phyloP scores from a whole-genome alignment of 2,797 vertebrate species.

The Muscicapa comitata region DNA sequence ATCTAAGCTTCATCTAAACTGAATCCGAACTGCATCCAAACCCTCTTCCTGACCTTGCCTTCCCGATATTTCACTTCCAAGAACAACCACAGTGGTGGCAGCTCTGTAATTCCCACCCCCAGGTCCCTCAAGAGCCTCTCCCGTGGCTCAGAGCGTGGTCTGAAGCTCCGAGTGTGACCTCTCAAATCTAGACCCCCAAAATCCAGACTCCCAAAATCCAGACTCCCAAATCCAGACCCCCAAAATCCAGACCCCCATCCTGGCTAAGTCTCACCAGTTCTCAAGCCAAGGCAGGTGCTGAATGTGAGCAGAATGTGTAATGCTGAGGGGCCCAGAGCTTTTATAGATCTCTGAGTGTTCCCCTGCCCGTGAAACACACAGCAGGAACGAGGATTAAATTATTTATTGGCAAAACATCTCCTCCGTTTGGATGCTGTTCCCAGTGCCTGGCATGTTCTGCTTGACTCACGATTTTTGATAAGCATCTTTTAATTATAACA shows the following conservation, averaged over 20 bases:
- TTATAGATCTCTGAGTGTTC: slow-evolving; percentile 4
- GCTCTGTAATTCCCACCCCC: not conserved
- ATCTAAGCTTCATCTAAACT: too few species aligned
- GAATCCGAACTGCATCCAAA: too few species aligned
- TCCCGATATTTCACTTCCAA: rapidly evolving
- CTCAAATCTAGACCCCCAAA: not conserved
- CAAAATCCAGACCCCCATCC: not conserved
- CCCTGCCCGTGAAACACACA: not conserved
- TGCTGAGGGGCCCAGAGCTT: not conserved
- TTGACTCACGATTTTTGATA: slow-evolving; percentile 38
- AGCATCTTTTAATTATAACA: slow-evolving; percentile 32
- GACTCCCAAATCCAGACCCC: too few species aligned
- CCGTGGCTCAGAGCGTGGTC: not conserved
- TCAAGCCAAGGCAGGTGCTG: not conserved
- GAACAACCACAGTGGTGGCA: not conserved
- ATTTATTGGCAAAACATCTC: slow-evolving; percentile 39
- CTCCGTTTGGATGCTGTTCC: slow-evolving; percentile 14
- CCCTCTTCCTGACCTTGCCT: not conserved
- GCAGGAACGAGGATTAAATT: slow-evolving; percentile 48
- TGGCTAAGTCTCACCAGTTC: not conserved
- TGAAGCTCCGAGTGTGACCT: not conserved
- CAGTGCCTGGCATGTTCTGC: not conserved
- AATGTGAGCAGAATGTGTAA: not conserved
- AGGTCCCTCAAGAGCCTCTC: not conserved
- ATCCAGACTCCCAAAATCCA: not conserved